Evolutionary conservation across 2,113 vertebrate genomes (phyloP).

Genomic region (Chrysochloris asiatica): DNA sequence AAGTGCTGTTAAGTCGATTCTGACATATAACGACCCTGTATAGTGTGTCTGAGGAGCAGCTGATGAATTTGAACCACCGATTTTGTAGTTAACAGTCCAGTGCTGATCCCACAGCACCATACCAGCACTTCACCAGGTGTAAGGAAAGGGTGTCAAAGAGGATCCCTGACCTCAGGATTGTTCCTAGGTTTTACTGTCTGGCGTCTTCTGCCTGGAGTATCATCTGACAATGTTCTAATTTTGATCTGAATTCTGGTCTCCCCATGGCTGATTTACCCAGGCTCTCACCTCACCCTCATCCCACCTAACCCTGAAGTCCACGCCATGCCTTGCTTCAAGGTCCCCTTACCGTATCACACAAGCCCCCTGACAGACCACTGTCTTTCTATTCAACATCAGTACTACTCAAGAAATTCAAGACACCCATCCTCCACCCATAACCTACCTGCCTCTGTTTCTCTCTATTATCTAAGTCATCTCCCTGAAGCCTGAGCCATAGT

Average conservation of each 20-base stretch:
- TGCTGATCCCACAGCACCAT: no score
- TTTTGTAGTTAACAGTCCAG: no score
- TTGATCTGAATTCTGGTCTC: background rate
- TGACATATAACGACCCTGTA: no score
- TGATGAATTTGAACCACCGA: no score
- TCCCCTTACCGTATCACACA: background rate
- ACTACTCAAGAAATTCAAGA: background rate
- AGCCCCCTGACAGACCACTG: background rate
- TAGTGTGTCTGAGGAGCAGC: no score
- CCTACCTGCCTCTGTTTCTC: background rate
- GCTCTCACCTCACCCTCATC: background rate
- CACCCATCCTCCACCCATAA: fast-evolving
- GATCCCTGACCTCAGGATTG: background rate
- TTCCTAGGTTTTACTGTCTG: background rate
- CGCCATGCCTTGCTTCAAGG: background rate
- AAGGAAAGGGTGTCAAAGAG: background rate
- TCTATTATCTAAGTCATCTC: background rate
- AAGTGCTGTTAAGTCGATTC: no score
- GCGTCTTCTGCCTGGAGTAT: background rate
- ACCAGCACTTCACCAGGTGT: no score
- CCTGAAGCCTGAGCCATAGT: background rate
- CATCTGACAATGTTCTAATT: background rate
- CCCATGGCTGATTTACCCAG: background rate
- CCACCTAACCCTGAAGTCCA: background rate
- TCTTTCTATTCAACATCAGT: background rate